Base-by-base conservation (phyloP, 2,888 invertebrate species). In the Tridacna crocea region DNA sequence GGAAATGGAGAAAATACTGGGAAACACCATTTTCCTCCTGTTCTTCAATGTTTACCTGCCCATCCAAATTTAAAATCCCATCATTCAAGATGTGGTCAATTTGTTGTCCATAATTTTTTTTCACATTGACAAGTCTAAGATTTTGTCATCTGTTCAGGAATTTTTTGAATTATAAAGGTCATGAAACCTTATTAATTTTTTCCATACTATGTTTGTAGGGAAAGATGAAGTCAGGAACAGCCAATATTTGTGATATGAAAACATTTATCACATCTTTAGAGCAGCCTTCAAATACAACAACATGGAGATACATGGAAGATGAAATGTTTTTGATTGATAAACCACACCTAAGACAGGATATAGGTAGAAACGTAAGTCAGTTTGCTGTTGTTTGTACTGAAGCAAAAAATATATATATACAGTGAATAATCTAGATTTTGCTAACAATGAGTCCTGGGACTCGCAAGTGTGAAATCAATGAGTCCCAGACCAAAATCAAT, bases 291-390 rank as follows among this genome's bases (percentile, higher is more conserved):
- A 76, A 46, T 6, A 79, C 85, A 0, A 70, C 78, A 26, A 76
- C 87, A 15, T 94, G 94, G 94, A 91, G 90, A 0, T 94, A 94
- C 83, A 80, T 94, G 80, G 91, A 92, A 75, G 94, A 94, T 88
- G 94, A 94, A 79, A 85, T 94, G 48, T 94, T 94, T 82, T 77
- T 94, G 13, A 80, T 91, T 15, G 88, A 83, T 27, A 84, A 90
- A 27, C 93, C 93, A 6, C 88, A 92, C 46, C 90, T 94, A 1
- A 85, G 85, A 36, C 76, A 88, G 8, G 89, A 93, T 76, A 87
- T 94, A 10, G 91, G 91, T 17, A 48, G 81, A 48, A 91, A 90
- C 84, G 94, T 94, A 87, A 89, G 92, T 87, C 36, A 10, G 61
- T 10, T 4, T 11, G 47, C 47, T 22, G 15, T 3, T 4, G 36